Evolutionary conservation across 2,888 invertebrate genomes (phyloP), one percentile per base, ranked within the genome.

Genomic region (Patella pellucida): DNA sequence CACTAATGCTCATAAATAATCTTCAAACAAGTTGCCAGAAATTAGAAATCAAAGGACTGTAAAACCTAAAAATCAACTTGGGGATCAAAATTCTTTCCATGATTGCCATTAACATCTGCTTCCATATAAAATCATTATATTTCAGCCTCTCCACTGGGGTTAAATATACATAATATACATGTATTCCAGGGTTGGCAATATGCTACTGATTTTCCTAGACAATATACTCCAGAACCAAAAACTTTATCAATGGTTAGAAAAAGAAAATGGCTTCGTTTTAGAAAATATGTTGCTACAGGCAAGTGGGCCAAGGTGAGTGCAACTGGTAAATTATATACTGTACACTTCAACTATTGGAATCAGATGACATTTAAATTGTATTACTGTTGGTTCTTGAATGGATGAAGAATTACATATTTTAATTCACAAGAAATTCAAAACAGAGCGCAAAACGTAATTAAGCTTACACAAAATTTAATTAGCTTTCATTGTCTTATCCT

Each of bases 171-270:
- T 14, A 62, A 19, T n/a, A 19, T 62, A 62, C n/a, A 19, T 73
- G 62, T 12, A 51, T 79, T 74, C 16, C 79, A 93, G 93, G 93
- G 97, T 19, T 97, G 97, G 97, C 95, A 95, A 74, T 97, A 97
- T 92, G 96, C 97, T 54, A 93, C 77, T 12, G 80, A 97, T 91
- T 97, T 97, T 91, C 96, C 96, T 74, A 94, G 95, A 15, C 94
- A 94, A 68, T 97, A 95, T 92, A 93, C 94, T 52, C 93, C 94
- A 1, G 94, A 94, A 76, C 96, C 96, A 88, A 81, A 78, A 70
- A 97, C 97, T 96, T 95, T 95, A 85, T 96, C 96, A 11, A 96
- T 95, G 92, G 97, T 97, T 0, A 93, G 97, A 79, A 93, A 97
- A 84, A 93, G 97, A 82, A 95, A 96, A 89, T 97, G 97, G 97